A percentile compares a stretch with the other conserved stretches of the same genome.
Conservation (phyloP, 2,797 vertebrate genomes). For the Varecia variegata region DNA sequence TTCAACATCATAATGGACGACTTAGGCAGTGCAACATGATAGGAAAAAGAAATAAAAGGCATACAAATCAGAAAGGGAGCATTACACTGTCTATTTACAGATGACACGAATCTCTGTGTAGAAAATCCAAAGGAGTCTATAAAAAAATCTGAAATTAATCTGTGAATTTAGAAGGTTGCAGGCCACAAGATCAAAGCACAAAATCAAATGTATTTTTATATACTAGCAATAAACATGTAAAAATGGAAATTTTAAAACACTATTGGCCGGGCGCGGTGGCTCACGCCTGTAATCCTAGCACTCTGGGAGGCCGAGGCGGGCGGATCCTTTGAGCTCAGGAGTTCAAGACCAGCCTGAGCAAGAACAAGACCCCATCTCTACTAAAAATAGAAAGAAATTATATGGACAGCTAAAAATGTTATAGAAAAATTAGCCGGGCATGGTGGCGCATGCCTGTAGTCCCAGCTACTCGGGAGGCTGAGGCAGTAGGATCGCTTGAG, state of each 20-base stretch:
- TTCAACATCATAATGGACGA: neutral
- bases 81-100: neutral
- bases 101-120: neutral
- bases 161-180: neutral
- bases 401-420: too few species aligned
- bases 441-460: too few species aligned
- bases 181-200: neutral
- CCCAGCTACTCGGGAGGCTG: too few species aligned
- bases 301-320: too few species aligned
- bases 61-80: neutral
- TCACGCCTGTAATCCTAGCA: too few species aligned
- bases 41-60: neutral
- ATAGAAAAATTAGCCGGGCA: too few species aligned
- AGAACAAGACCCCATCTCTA: too few species aligned
- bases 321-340: too few species aligned
- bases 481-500: too few species aligned
- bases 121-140: neutral
- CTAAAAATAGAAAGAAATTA: too few species aligned
- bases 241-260: neutral
- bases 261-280: too few species aligned
- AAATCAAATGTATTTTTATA: neutral
- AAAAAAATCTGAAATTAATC: neutral
- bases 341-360: too few species aligned
- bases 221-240: neutral
- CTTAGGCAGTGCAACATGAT: neutral